Conservation (phyloP, 2,888 invertebrate species). For the Drosophila subquinaria region DNA sequence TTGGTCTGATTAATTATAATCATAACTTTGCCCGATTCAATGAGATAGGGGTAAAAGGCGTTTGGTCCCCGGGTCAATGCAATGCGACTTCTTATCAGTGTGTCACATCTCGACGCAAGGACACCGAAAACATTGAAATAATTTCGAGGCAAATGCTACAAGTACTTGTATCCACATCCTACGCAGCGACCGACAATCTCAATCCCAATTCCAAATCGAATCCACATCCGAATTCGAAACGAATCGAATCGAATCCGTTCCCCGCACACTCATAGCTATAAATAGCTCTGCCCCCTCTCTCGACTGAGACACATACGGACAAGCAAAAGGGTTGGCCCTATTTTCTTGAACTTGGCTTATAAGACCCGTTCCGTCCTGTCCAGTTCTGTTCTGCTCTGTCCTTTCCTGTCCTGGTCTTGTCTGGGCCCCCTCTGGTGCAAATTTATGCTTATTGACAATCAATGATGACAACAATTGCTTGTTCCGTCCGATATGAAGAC, state of each 20-base stretch:
- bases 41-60: conserved; percentile 3
- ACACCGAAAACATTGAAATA: conserved; percentile 70
- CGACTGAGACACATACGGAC: conserved; percentile 27
- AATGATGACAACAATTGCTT: conserved; percentile 84
- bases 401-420: conserved; percentile 2
- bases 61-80: conserved; percentile 57
- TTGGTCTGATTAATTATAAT: no score
- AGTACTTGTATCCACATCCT: conserved; percentile 42
- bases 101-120: conserved; percentile 65
- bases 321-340: conserved; percentile 48
- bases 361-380: conserved; percentile 25
- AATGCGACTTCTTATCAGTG: conserved; percentile 56
- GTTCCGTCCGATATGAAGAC: conserved; percentile 67
- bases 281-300: conserved; percentile 41
- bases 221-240: conserved; percentile 13
- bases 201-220: conserved; percentile 5
- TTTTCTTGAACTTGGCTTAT: conserved; percentile 36
- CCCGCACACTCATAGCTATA: conserved; percentile 43
- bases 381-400: not conserved
- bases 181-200: conserved; percentile 63
- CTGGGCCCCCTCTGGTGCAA: conserved; percentile 82
- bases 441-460: conserved; percentile 85
- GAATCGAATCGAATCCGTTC: conserved; percentile 1
- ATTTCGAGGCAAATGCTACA: conserved; percentile 50
- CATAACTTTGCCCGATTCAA: no score